Conservation (phyloP, 2,888 invertebrate genomes). For the Agrilus mali region DNA sequence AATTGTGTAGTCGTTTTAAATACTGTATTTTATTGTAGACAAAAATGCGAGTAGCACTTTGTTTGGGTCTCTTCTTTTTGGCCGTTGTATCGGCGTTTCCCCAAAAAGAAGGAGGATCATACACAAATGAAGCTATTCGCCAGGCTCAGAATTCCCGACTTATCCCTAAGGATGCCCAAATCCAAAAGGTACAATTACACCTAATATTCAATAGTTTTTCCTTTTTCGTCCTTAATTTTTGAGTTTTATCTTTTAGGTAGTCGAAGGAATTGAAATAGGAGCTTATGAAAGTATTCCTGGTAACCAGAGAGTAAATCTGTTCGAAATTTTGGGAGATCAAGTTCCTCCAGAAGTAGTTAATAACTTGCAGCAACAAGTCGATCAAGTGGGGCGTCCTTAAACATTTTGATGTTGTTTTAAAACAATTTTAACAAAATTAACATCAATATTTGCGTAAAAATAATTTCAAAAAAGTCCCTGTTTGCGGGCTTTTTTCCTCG, state of each 20-base stretch:
- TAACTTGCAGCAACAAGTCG: conserved; percentile 75
- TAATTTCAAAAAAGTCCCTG: no score
- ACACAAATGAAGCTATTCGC: conserved; percentile 75
- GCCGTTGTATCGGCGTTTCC: conserved; percentile 45
- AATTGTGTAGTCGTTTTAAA: no score
- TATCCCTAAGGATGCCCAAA: conserved; percentile 76
- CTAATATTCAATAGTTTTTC: no score
- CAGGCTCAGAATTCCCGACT: conserved; percentile 77
- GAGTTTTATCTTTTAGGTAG: conserved; percentile 40
- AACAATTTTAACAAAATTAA: no score
- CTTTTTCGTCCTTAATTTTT: conserved; percentile 2
- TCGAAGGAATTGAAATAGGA: conserved; percentile 75
- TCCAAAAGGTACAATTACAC: conserved; percentile 58
- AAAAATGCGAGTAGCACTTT: conserved; percentile 26
- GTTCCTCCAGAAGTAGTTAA: conserved; percentile 79
- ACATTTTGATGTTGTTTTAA: not conserved
- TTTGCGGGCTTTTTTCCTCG: no score
- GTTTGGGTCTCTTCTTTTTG: conserved; percentile 36
- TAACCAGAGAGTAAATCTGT: conserved; percentile 72
- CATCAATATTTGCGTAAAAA: no score
- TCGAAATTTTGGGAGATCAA: conserved; percentile 72
- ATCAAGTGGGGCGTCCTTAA: conserved; percentile 63
- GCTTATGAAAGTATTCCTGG: conserved; percentile 80
- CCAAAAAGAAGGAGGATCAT: conserved; percentile 68
- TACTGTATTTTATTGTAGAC: not conserved